A percentile compares a stretch with the other conserved stretches of the same genome.
Conservation (phyloP, 2,797 vertebrate species). For the Apogon talboti region DNA sequence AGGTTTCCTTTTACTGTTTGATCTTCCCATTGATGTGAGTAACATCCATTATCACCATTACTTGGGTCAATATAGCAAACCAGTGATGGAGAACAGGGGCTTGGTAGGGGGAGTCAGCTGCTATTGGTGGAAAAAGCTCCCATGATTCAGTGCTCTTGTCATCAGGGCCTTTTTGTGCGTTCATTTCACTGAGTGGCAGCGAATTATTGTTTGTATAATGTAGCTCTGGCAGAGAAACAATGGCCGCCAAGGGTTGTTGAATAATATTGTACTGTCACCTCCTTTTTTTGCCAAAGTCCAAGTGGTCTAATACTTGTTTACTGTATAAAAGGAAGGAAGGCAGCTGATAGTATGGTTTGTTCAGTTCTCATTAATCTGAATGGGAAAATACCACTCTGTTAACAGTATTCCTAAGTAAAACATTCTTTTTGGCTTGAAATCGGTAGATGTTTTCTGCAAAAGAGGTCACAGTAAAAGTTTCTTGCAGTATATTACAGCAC, state of each 20-base stretch:
- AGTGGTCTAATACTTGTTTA: constrained; percentile 24
- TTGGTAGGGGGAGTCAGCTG: constrained; percentile 19
- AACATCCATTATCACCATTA: constrained; percentile 82
- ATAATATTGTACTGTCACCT: constrained; percentile 42
- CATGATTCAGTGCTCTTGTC: constrained; percentile 66
- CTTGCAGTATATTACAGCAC: constrained; percentile 7
- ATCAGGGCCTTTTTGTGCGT: constrained; percentile 47
- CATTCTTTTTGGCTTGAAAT: constrained; percentile 1
- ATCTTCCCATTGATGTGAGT: constrained; percentile 69
- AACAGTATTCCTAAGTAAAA: constrained; percentile 16
- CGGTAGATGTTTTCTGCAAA: constrained; percentile 1
- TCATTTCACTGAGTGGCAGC: constrained; percentile 28
- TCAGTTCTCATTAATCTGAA: constrained; percentile 5
- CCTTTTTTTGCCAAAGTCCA: constrained; percentile 31
- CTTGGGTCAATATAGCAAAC: constrained; percentile 74
- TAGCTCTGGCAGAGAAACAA: constrained; percentile 32
- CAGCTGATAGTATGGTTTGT: constrained; percentile 21
- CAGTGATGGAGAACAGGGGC: constrained; percentile 31
- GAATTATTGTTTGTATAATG: constrained; percentile 57
- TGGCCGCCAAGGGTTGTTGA: constrained; percentile 45
- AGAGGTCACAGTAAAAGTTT: not conserved
- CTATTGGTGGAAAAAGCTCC: constrained; percentile 49
- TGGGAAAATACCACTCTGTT: not conserved
- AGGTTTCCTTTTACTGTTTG: constrained; percentile 73
- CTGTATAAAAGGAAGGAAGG: constrained; percentile 30